These are phyloP conservation scores for Eupithecia vulgata DNA, from an alignment of 2,888 invertebrate genomes.

Conservation along the genomic window DNA sequence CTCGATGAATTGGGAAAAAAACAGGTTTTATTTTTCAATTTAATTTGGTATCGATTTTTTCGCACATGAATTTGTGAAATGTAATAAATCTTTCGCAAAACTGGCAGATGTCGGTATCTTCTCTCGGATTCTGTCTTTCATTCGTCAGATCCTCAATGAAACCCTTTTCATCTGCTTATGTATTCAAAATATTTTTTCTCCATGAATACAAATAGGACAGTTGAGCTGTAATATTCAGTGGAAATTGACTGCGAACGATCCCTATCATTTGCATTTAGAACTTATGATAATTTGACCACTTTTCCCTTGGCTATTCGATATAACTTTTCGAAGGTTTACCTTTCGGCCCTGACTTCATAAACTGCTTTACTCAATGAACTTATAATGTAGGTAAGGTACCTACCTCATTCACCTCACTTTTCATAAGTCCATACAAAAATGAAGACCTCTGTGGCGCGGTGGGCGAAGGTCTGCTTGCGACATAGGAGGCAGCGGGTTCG, in stretches of 20 bases:
- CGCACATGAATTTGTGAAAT: background rate
- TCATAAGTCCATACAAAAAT: background rate
- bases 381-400: fast-evolving
- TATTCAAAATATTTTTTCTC: conserved; percentile 68
- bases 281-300: conserved; percentile 41
- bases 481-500: no score
- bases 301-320: conserved; percentile 22
- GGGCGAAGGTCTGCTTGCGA: no score
- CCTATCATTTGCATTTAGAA: conserved; percentile 51
- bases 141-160: conserved; percentile 62
- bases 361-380: background rate
- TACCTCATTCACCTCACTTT: background rate
- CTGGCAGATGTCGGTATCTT: conserved; percentile 22
- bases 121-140: conserved; percentile 53
- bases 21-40: background rate
- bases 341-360: background rate
- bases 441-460: no score
- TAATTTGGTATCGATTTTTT: background rate
- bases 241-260: conserved; percentile 66
- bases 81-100: conserved; percentile 9
- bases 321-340: conserved; percentile 8
- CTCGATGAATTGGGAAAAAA: background rate
- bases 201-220: conserved; percentile 72
- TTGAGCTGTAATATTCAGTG: conserved; percentile 66
- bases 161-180: conserved; percentile 69